Percentiles rank a stretch among this genome's conserved stretches.
Conservation (phyloP, 2,888 invertebrate species). For the Chymomyza fuscimana region DNA sequence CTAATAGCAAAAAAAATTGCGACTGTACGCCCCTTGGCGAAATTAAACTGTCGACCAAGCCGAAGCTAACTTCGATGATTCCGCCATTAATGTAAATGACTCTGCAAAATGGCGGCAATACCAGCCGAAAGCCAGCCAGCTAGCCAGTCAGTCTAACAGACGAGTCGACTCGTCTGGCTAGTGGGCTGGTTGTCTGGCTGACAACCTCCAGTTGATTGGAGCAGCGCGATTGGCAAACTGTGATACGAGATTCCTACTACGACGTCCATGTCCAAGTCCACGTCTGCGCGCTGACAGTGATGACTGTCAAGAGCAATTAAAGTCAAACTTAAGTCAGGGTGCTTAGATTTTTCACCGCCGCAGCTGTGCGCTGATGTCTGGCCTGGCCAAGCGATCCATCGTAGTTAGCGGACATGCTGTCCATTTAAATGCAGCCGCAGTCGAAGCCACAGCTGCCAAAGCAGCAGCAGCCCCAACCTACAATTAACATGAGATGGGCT, state of each 20-base stretch:
- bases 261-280: neutral
- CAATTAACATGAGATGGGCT: conserved; percentile 56
- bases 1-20: conserved; percentile 1
- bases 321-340: conserved; percentile 74
- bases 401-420: conserved; percentile 55
- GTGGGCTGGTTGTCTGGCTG: conserved; percentile 32
- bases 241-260: conserved; percentile 21
- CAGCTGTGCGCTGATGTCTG: conserved; percentile 51
- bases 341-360: conserved; percentile 71
- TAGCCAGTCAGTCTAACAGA: conserved; percentile 34
- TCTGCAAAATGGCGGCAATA: conserved; percentile 69
- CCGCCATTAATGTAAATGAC: conserved; percentile 74
- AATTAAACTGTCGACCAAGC: conserved; percentile 13
- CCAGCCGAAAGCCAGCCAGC: conserved; percentile 57
- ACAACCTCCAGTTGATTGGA: conserved; percentile 73
- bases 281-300: conserved; percentile 60
- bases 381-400: neutral
- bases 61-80: conserved; percentile 38
- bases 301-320: conserved; percentile 79
- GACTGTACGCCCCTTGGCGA: neutral
- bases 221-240: conserved; percentile 68
- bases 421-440: conserved; percentile 58
- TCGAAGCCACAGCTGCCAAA: neutral
- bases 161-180: conserved; percentile 41
- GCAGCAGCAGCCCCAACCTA: conserved; percentile 53